Evolutionary conservation across 2,113 vertebrate genomes (phyloP), one percentile per base, ranked within the genome.

Genomic region (Percina caprodes): DNA sequence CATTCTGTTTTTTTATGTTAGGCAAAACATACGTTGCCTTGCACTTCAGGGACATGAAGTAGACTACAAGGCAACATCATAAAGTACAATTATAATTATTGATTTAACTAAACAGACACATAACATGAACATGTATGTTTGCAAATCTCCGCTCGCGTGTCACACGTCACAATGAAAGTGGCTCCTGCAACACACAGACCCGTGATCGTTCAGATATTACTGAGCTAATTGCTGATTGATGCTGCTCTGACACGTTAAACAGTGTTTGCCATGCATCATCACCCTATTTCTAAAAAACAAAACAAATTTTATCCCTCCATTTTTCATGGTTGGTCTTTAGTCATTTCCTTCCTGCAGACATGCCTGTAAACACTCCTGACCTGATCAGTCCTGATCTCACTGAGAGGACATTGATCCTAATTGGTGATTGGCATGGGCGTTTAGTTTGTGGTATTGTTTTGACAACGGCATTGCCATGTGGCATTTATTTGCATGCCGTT

Each of bases 401-500:
- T 24, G 2, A 51, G n/a, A 60, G 35, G 84, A 86, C 86, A 78
- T 65, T 61, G 76, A 90, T 83, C 76, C 73, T 83, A 83, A 86
- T 80, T 68, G 73, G 35, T 80, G 78, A 85, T 67, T 66, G 89
- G 77, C 84, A 35, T 58, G 49, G 52, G 45, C 12, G 35, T 72
- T 87, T 61, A 72, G 23, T 79, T 83, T 76, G 80, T 61, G 33
- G 8, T 60, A 54, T 74, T 75, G 58, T 83, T 88, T 77, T 86
- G 85, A 87, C 87, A 86, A 55, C 6, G 55, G 24, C 45, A 26
- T 79, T 54, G 54, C 83, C 69, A 52, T 77, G 62, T 84, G 87
- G 39, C 79, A 89, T 91, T 91, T 84, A 87, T 87, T 82, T 83
- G 85, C 85, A 83, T 84, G 61, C 51, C 45, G 55, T 87, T 89